Conservation (phyloP, 2,113 vertebrate species). For the Bombycilla garrulus region DNA sequence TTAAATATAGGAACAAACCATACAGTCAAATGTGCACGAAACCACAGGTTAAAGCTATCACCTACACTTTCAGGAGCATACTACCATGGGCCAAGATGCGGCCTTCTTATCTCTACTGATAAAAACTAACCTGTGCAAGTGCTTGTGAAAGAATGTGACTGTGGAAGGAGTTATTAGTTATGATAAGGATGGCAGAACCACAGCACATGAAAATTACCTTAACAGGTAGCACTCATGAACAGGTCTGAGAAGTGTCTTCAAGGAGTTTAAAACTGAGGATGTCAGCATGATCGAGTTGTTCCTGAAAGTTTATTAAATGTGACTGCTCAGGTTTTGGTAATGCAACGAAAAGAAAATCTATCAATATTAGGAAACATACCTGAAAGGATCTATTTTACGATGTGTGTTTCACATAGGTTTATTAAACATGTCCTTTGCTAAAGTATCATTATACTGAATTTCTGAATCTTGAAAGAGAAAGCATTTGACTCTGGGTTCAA, state of each 20-base stretch:
- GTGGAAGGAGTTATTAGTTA: not conserved
- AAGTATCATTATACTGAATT: slow-evolving; percentile 24
- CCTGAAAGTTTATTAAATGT: not conserved
- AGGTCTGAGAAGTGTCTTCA: not conserved
- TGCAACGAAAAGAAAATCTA: not conserved
- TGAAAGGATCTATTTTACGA: not conserved
- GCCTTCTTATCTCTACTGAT: not conserved
- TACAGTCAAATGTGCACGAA: not conserved
- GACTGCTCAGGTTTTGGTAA: not conserved
- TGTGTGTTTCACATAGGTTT: slow-evolving; percentile 12
- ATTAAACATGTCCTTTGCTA: slow-evolving; percentile 23
- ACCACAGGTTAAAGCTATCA: not conserved
- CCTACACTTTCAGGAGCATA: not conserved
- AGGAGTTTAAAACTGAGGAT: not conserved
- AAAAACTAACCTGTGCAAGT: not conserved
- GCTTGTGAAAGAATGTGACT: not conserved
- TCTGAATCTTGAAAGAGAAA: slow-evolving; percentile 32
- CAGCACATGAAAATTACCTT: not conserved
- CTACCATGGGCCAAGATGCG: not conserved
- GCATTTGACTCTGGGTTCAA: not conserved
- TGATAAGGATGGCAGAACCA: not conserved
- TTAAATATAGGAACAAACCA: not conserved
- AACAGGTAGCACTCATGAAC: not conserved
- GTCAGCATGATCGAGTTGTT: not conserved
- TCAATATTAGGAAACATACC: not conserved